Evolutionary conservation across 2,888 invertebrate species (phyloP), one percentile per base, ranked within the genome.

Genomic region (Scrobipalpa atriplicella): DNA sequence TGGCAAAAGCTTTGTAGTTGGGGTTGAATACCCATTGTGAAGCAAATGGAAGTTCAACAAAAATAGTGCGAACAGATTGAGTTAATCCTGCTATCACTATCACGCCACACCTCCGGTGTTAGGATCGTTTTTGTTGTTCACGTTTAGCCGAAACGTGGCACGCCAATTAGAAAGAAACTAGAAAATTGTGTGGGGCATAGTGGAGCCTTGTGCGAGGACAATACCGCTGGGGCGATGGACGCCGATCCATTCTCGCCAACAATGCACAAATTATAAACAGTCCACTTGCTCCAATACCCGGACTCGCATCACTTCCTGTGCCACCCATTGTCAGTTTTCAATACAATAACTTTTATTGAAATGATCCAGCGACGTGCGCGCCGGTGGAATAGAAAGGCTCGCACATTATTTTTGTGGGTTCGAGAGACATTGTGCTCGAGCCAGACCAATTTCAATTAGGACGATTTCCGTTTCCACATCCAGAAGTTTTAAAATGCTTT

Each of bases 201-300:
- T 71, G 29, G 38, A 58, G 73, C 72, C 76, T 58, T 58, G 58
- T 58, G 58, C 16, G 38, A 58, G 78, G 76, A 87, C 90, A 91
- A 91, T 85, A 68, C 82, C 75, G 64, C 68, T 70, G 72, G 80
- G 76, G 72, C 76, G 75, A 77, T 80, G 84, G 85, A 81, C 88
- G 86, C 88, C 88, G 87, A 85, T 86, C 84, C 84, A 84, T 87
- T 86, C 80, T 74, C 74, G 77, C 70, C 76, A 80, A 92, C 91
- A 92, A 92, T 90, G 85, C 79, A 88, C 91, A 89, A 91, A 92
- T 92, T 92, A 92, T 92, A 91, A 91, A 91, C 92, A 92, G 89
- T 88, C 87, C 90, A 91, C 91, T 92, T 90, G 90, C 87, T 81
- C 82, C 87, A 85, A 88, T 86, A 89, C 87, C 84, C 84, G 81